Evolutionary conservation across 2,888 invertebrate species (phyloP).

Genomic region (Metacarcinus magister): DNA sequence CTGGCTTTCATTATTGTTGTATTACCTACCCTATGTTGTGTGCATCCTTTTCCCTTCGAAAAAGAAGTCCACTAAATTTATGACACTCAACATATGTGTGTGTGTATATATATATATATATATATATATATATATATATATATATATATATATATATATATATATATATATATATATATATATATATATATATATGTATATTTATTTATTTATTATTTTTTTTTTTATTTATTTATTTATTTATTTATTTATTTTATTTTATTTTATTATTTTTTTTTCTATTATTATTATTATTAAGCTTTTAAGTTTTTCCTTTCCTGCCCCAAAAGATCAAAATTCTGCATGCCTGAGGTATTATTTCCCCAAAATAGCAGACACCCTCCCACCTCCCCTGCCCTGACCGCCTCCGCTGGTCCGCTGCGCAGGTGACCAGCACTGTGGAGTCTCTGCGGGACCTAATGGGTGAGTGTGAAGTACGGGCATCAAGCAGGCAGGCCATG

Average conservation of each 20-base stretch:
- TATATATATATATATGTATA: too few species aligned
- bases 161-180: too few species aligned
- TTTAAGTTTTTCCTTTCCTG: background rate
- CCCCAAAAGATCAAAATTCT: slow-evolving; percentile 34
- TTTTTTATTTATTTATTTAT: too few species aligned
- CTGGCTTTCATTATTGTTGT: background rate
- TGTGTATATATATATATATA: too few species aligned
- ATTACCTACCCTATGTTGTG: background rate
- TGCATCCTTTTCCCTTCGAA: background rate
- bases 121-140: too few species aligned
- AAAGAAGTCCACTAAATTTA: background rate
- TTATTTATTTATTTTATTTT: background rate
- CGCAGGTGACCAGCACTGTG: slow-evolving; percentile 86
- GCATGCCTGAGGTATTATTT: slow-evolving; percentile 16
- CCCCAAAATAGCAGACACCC: slow-evolving; percentile 42
- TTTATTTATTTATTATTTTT: too few species aligned
- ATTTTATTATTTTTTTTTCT: slow-evolving; percentile 6
- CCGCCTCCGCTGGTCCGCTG: slow-evolving; percentile 46
- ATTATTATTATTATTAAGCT: background rate
- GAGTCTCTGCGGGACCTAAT: slow-evolving; percentile 91
- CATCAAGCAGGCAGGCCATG: slow-evolving; percentile 97
- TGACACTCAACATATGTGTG: background rate
- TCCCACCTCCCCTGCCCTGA: slow-evolving; percentile 49
- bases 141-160: too few species aligned
- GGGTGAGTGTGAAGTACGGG: slow-evolving; percentile 90